Evolutionary conservation across 1,140 invertebrate genomes (phyloP).

Genomic region (Brachionus koreanus): DNA sequence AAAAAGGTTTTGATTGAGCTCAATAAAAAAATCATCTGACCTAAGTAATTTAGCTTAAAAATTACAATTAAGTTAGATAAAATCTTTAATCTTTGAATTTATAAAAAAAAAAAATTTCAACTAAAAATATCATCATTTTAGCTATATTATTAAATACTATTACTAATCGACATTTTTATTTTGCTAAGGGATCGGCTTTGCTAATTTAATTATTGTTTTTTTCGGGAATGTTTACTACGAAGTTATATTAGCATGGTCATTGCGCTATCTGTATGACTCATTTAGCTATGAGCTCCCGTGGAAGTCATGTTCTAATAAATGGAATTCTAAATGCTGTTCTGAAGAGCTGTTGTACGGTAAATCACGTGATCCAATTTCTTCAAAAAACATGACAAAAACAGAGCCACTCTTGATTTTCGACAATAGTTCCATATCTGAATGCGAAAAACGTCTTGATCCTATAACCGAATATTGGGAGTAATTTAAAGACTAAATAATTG

Average conservation of each 20-base stretch:
- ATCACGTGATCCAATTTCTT: neutral
- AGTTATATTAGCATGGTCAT: conserved; percentile 57
- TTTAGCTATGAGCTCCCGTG: conserved; percentile 44
- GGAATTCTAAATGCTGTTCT: conserved; percentile 47
- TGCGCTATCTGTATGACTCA: conserved; percentile 55
- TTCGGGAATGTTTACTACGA: conserved; percentile 47
- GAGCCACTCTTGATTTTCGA: neutral
- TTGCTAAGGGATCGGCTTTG: conserved; percentile 75
- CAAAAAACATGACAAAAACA: neutral
- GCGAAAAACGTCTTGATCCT: neutral
- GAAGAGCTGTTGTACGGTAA: conserved; percentile 32
- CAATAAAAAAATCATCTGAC: neutral
- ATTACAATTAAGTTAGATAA: neutral
- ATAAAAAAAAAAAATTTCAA: too few species aligned
- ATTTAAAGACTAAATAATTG: neutral
- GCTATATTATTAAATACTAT: neutral
- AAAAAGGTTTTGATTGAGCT: conserved; percentile 22
- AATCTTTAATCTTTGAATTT: neutral
- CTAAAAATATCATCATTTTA: too few species aligned
- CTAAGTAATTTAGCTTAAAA: conserved; percentile 8
- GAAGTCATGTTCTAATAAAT: conserved; percentile 44
- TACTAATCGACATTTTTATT: neutral
- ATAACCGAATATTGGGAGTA: conserved; percentile 44
- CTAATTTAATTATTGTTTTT: conserved; percentile 71
- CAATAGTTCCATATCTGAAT: neutral